These are phyloP conservation scores for Blastomussa wellsi DNA, from an alignment of 92 coral and sea anemone species.

Conservation along the genomic window DNA sequence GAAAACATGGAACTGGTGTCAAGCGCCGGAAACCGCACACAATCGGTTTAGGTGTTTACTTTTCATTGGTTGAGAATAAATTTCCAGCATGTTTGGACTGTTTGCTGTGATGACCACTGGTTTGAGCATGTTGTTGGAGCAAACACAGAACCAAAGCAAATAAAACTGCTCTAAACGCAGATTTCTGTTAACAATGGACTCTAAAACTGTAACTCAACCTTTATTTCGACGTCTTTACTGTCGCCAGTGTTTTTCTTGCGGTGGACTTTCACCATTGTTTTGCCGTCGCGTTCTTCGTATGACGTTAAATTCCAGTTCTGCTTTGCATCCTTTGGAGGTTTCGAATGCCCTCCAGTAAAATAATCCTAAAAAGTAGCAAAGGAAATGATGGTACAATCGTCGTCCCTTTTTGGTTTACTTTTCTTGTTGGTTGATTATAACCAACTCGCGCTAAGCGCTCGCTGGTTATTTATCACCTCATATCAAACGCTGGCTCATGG, in stretches of 20 bases:
- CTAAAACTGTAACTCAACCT: neutral
- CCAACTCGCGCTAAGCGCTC: too few relatives aligned
- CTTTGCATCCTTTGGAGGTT: neutral
- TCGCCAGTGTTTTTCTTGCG: slow-evolving; percentile 13
- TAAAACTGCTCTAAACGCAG: neutral
- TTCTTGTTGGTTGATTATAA: too few relatives aligned
- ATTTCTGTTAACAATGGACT: neutral
- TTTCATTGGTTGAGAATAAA: too few relatives aligned
- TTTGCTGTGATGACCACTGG: too few relatives aligned
- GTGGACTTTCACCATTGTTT: slow-evolving; percentile 1
- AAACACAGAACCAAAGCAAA: neutral
- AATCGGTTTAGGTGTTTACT: too few relatives aligned
- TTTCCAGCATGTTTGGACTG: too few relatives aligned
- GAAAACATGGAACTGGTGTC: neutral
- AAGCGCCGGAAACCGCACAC: slow-evolving; percentile 2
- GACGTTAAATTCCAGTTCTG: neutral
- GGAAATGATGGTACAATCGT: too few relatives aligned
- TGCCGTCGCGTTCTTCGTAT: neutral
- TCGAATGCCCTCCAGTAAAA: neutral
- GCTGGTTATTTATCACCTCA: too few relatives aligned
- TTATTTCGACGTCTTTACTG: neutral
- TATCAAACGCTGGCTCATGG: too few relatives aligned
- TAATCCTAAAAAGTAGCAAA: neutral
- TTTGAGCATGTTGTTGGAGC: too few relatives aligned
- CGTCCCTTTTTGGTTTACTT: too few relatives aligned